Conservation (phyloP, 2,797 vertebrate species). For the Phylloscopus collybita region DNA sequence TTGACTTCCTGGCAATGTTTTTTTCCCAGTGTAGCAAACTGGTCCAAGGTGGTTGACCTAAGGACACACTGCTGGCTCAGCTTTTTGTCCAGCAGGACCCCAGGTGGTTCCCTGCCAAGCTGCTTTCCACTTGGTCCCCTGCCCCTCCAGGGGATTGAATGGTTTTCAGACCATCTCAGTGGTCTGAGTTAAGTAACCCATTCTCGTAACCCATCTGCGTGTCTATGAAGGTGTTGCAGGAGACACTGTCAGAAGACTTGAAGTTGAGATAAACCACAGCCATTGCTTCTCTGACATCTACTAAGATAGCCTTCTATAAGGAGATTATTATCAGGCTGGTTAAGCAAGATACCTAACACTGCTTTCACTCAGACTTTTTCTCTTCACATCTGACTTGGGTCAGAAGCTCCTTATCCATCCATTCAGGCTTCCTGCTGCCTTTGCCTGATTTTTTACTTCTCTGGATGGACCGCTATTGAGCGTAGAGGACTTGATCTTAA, state of each 20-base stretch:
- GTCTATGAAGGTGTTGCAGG: not conserved
- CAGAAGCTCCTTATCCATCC: not conserved
- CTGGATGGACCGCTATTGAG: not conserved
- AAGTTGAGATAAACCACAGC: not conserved
- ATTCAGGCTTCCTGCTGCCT: not conserved
- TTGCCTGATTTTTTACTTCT: not conserved
- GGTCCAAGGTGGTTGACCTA: not conserved
- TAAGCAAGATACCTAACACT: not conserved
- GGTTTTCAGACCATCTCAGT: not conserved
- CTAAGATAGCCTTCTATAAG: not conserved
- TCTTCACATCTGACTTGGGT: not conserved
- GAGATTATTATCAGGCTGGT: not conserved
- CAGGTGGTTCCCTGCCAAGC: not conserved
- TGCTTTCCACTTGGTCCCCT: not conserved
- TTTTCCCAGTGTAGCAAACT: not conserved
- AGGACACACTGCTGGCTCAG: not conserved
- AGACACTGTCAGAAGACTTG: not conserved
- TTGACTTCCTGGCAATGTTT: not conserved
- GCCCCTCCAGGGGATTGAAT: not conserved
- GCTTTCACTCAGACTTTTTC: not conserved
- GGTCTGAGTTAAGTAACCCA: fast-evolving
- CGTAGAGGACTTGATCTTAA: not conserved
- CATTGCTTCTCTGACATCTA: not conserved
- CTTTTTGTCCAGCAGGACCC: not conserved
- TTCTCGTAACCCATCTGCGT: not conserved